Evolutionary conservation across 2,113 vertebrate species (phyloP), one percentile per base, ranked within the genome.

Genomic region (Semnopithecus entellus): DNA sequence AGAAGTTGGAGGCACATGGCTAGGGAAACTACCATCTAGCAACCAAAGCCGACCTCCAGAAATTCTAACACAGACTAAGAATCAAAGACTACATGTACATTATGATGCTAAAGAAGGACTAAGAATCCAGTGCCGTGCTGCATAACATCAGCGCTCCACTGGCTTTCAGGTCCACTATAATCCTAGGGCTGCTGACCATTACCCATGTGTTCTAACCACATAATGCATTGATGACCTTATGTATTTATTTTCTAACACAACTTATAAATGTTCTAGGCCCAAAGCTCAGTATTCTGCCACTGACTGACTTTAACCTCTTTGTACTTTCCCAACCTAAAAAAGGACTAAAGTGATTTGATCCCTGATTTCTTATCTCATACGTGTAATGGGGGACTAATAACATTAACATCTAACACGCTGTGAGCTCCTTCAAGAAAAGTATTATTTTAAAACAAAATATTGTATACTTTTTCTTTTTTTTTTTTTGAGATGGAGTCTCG

Each of bases 311-410:
- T 55, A 82, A 50, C 16, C 11, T 86, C 81, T 81, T 72, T 95
- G 22, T 90, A 90, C 25, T 91, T 68, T 61, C 70, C 22, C 1
- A 0, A 83, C 17, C 23, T 81, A 90, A 90, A 57, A 94, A 1
- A 52, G 38, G 64, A 10, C 20, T 94, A 89, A 57, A 95, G 78
- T 96, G 30, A 90, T 73, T 88, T 88, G 43, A 61, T 88, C 43
- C 95, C 78, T 92, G 45, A 96, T 66, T 96, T 93, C 76, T 95
- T 91, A 64, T 90, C 86, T 85, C 57, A 10, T 25, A 83, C 50
- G 57, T 43, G 32, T 57, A 73, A 14, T 45, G 78, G 45, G 38
- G 78, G 40, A 61, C 10, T 64, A 93, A 82, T 57, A 72, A 72
- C 17, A 86, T 12, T 92, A 91, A 87, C 5, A 73, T 64, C n/a